phyloP scores from a whole-genome alignment of 2,888 invertebrate genomes.

The Agrotis exclamationis region DNA sequence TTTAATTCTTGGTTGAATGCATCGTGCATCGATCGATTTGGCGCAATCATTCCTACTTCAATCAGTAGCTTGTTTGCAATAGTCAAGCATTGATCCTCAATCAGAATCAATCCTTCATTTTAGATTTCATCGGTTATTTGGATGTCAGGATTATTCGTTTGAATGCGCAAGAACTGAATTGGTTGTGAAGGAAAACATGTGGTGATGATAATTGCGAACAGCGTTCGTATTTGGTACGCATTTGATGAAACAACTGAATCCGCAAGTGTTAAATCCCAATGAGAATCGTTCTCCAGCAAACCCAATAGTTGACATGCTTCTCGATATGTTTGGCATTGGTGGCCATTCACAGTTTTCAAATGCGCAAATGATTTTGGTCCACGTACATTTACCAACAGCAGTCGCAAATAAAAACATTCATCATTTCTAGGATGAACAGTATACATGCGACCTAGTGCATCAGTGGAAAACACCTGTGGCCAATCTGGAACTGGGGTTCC shows the following conservation, averaged over 20 bases:
- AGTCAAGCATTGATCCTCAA: too few relatives aligned
- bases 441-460: not conserved
- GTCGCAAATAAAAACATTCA: conserved; percentile 6
- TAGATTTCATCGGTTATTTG: too few relatives aligned
- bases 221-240: conserved; percentile 28
- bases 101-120: too few relatives aligned
- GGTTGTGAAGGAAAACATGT: too few relatives aligned
- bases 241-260: conserved; percentile 55
- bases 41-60: too few relatives aligned
- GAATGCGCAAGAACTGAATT: too few relatives aligned
- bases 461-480: not conserved
- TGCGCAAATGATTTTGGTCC: conserved; percentile 8
- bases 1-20: too few relatives aligned
- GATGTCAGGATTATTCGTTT: too few relatives aligned
- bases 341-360: conserved; percentile 4
- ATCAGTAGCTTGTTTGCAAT: too few relatives aligned
- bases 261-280: conserved; percentile 62
- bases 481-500: conserved; percentile 1
- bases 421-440: not conserved
- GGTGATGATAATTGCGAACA: too few relatives aligned
- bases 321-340: not conserved
- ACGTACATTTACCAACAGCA: not conserved
- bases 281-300: conserved; percentile 49
- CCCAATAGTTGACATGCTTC: conserved; percentile 13
- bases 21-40: too few relatives aligned